Evolutionary conservation across 2,888 invertebrate genomes (phyloP), one percentile per base, ranked within the genome.

Genomic region (Agonopterix subpropinquella): DNA sequence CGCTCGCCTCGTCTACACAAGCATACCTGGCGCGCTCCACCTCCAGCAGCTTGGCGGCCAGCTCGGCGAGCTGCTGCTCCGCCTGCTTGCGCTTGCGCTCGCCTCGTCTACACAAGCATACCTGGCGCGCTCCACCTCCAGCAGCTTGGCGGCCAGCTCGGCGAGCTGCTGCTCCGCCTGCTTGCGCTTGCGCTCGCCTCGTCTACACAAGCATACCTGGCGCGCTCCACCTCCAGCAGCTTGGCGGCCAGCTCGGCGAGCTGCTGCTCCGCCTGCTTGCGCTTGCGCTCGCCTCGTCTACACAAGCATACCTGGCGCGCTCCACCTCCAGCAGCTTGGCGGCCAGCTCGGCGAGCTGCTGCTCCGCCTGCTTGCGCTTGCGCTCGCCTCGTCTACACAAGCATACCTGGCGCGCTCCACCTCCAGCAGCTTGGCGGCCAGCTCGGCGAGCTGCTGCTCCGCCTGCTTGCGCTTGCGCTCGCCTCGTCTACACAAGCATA

Each of bases 11-110:
- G n/a, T n/a, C n/a, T n/a, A n/a, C n/a, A n/a, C n/a, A 13, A 18
- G 18, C 58, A 46, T 11, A 86, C 88, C 80, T 77, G 49, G 84
- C 68, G 2, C 92, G 80, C 35, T 91, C 90, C 1, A 86, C 66
- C 45, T 90, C 90, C 59, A 84, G 86, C 60, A 89, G 70, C 60
- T 89, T 84, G 55, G 87, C 76, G 53, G 82, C 62, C 51, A 94
- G 72, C 64, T 97, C 98, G 1, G 93, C 93, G 47, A 98, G 89
- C 76, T 96, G 96, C 48, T 92, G 92, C 76, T 99, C 99, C 0
- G 96, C 94, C 73, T 98, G 98, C 81, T 99, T 99, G 52, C 99
- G 92, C 39, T 97, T 92, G 47, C 98, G 92, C 82, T 99, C 99
- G 57, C 95, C 94, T n/a, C n/a, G n/a, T n/a, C n/a, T n/a, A n/a